Base-by-base conservation (phyloP, 2,797 vertebrate species). In the Oreonectes daqikongensis region DNA sequence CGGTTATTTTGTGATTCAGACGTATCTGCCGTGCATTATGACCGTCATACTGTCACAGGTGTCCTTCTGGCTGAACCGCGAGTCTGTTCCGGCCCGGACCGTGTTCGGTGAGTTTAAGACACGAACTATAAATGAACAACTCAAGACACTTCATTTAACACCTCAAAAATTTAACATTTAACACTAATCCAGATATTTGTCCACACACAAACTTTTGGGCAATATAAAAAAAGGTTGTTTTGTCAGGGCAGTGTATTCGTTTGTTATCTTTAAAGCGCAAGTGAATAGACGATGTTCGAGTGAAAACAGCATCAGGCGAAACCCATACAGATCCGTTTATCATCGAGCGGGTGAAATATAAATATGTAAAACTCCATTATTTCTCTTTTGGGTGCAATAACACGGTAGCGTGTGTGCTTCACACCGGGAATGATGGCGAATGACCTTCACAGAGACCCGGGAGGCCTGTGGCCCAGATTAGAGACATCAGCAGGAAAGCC, bases 1-100 rank as follows among this genome's bases (percentile, higher is more conserved):
- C 52, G 97, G 97, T 74, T 99, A 99, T 91, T 99, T 99, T 90
- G 96, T 99, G 88, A 98, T 99, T 90, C 97, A 99, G 92, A 99
- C 97, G 1, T 99, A 99, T 79, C 94, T 99, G 22, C 97, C 97
- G 1, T 99, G 97, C 87, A 99, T 99, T 92, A 99, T 99, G 97
- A 99, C 97, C 14, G 97, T 99, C 90, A 98, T 99, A 87, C 94
- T 99, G 26, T 99, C 97, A 78, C 97, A 99, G 93, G 97, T 99
- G 84, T 99, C 97, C 74, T 99, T 99, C 90, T 99, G 97, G 97
- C 86, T 99, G 68, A 99, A 99, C 85, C 94, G 97, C 90, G 97
- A 99, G 84, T 99, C 97, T 5, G 97, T 99, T 52, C 97, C 97
- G 57, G 97, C 97, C 67, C 93, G 97, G 84, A 99, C 97, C 77